Conservation (phyloP, 2,113 vertebrate genomes). For the Phyllopteryx taeniolatus region DNA sequence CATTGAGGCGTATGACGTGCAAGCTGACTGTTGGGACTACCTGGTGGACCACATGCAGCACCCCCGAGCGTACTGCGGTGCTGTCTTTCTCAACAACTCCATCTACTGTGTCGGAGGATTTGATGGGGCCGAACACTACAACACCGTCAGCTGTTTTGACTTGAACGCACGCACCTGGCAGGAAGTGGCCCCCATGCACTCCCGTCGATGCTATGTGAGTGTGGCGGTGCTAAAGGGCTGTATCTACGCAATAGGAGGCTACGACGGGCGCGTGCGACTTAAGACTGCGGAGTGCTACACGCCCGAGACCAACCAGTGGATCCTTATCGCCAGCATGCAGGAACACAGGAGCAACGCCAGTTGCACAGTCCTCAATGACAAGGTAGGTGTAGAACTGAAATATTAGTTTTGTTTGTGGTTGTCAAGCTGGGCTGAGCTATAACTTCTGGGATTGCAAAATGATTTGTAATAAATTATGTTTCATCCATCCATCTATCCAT, state of each 20-base stretch:
- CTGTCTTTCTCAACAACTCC: conserved; percentile 15
- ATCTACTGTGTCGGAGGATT: conserved; percentile 49
- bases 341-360: conserved; percentile 39
- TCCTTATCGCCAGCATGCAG: conserved; percentile 30
- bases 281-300: conserved; percentile 40
- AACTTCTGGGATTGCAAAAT: background rate
- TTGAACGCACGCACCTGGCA: conserved; percentile 19
- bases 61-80: conserved; percentile 34
- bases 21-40: background rate
- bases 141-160: conserved; percentile 22
- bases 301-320: conserved; percentile 50
- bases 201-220: conserved; percentile 35
- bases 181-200: conserved; percentile 35
- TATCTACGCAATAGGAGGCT: conserved; percentile 54
- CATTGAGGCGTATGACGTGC: conserved; percentile 20
- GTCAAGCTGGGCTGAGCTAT: no score
- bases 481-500: no score
- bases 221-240: conserved; percentile 25
- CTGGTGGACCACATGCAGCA: background rate
- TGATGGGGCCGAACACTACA: conserved; percentile 14
- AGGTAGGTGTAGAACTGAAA: conserved; percentile 61
- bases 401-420: background rate
- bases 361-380: conserved; percentile 73
- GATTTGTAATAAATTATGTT: background rate
- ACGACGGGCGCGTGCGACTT: background rate